phyloP scores from a whole-genome alignment of 2,113 vertebrate genomes.

The Ginglymostoma cirratum region DNA sequence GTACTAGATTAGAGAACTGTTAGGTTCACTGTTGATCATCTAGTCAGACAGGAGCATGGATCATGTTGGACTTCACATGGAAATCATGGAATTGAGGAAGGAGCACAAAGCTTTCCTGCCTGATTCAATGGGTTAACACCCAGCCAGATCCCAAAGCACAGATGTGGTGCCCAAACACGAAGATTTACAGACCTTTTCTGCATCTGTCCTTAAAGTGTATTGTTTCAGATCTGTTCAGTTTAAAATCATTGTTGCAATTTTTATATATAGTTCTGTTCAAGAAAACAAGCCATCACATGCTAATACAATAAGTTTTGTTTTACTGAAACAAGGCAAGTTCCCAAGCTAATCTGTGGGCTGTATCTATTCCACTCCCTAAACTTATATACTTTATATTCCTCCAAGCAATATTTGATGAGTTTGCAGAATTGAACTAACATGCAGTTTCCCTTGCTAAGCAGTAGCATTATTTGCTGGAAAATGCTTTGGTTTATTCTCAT shows the following conservation, averaged over 20 bases:
- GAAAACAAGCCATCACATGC: background rate
- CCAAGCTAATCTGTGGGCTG: background rate
- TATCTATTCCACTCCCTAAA: background rate
- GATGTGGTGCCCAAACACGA: no score
- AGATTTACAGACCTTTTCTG: no score
- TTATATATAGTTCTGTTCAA: background rate
- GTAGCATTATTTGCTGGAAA: background rate
- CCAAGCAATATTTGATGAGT: background rate
- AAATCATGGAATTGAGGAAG: no score
- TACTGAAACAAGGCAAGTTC: background rate
- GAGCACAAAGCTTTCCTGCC: no score
- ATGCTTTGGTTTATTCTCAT: background rate
- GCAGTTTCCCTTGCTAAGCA: background rate
- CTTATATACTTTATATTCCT: background rate
- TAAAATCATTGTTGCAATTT: background rate
- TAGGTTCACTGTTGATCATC: no score
- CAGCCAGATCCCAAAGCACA: no score
- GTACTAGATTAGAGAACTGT: no score
- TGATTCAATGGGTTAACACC: no score
- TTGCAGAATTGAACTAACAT: background rate
- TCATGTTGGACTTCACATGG: no score
- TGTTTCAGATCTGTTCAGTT: background rate
- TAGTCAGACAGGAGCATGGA: no score
- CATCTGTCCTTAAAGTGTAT: background rate
- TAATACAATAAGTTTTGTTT: background rate